Percentiles rank a stretch among this genome's conserved stretches.
Evolutionary conservation across 2,797 vertebrate species (phyloP).

Genomic region (Peromyscus attwateri): DNA sequence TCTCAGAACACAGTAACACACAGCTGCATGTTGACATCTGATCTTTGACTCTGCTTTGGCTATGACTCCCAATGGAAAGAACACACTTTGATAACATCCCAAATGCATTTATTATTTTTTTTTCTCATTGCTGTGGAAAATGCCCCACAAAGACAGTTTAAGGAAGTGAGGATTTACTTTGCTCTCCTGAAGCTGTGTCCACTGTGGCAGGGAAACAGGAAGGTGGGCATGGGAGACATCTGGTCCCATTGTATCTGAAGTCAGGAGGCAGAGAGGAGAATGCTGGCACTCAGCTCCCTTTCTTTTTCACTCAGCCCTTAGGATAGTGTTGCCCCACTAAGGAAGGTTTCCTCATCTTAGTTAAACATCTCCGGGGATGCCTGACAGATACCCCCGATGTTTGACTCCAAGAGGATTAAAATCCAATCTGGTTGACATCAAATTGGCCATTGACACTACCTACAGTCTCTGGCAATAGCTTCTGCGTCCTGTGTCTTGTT

Average conservation of each 20-base stretch:
- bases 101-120: background rate
- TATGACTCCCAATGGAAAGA: background rate
- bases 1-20: background rate
- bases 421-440: background rate
- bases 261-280: background rate
- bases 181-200: background rate
- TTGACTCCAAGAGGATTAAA: background rate
- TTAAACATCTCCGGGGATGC: background rate
- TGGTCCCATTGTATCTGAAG: background rate
- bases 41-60: background rate
- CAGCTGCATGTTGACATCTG: background rate
- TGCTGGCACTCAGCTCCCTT: background rate
- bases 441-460: background rate
- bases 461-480: background rate
- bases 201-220: fast-evolving
- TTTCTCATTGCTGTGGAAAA: background rate
- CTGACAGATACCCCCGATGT: too few species aligned
- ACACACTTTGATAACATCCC: too few species aligned
- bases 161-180: background rate
- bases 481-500: background rate
- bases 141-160: background rate
- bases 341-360: background rate
- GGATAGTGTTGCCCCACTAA: too few species aligned
- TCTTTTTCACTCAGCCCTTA: background rate
- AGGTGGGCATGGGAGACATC: background rate